Conservation (phyloP, 1,140 invertebrate genomes). For the Coboldia fuscipes region DNA sequence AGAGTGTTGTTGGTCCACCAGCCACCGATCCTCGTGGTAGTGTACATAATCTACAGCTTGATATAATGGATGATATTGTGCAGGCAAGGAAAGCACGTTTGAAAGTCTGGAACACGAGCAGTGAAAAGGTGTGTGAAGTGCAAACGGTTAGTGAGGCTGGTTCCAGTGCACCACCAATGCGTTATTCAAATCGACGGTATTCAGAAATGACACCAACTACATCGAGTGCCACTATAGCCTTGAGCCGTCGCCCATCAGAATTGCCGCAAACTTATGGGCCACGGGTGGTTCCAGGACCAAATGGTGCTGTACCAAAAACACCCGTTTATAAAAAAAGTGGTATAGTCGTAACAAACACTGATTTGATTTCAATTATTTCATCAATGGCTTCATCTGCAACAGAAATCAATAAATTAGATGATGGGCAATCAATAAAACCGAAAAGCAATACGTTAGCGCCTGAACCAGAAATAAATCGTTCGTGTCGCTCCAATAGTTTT, state of each 20-base stretch:
- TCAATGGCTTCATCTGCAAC: conserved; percentile 56
- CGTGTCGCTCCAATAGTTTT: conserved; percentile 54
- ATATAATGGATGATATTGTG: conserved; percentile 72
- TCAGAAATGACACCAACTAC: conserved; percentile 41
- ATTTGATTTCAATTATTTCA: conserved; percentile 54
- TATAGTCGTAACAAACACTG: conserved; percentile 56
- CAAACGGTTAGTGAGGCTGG: conserved; percentile 45
- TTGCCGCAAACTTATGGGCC: conserved; percentile 32
- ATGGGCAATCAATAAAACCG: conserved; percentile 14
- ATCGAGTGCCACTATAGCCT: conserved; percentile 24
- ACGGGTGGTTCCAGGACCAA: conserved; percentile 19
- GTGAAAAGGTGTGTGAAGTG: conserved; percentile 58
- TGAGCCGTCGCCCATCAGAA: conserved; percentile 38
- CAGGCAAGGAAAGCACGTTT: conserved; percentile 53
- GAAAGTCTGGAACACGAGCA: conserved; percentile 61
- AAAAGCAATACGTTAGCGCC: conserved; percentile 9
- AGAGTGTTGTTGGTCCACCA: too few relatives aligned
- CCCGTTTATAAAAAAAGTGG: conserved; percentile 25
- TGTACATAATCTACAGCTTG: conserved; percentile 57
- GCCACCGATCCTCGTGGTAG: conserved; percentile 53
- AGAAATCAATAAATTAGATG: conserved; percentile 43
- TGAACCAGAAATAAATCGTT: conserved; percentile 17
- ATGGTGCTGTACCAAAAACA: conserved; percentile 12
- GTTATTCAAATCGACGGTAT: conserved; percentile 40
- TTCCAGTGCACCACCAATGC: conserved; percentile 25